A percentile compares a stretch with the other conserved stretches of the same genome.
Conservation (phyloP, 2,113 vertebrate species). For the Peucedramus taeniatus region DNA sequence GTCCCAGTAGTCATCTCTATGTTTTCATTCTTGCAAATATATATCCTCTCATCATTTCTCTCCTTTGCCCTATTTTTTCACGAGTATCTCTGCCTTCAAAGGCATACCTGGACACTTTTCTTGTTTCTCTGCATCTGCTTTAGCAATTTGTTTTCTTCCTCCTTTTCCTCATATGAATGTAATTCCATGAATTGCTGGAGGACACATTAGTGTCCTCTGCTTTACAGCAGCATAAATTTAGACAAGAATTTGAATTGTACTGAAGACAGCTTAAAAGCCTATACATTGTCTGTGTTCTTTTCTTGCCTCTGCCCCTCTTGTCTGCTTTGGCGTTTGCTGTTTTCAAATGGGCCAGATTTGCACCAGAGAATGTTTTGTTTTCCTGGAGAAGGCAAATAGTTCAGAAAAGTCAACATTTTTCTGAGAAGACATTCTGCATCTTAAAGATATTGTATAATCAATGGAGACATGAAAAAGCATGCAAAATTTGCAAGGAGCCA, state of each 20-base stretch:
- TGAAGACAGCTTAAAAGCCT: background rate
- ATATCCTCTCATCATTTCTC: background rate
- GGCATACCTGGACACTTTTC: background rate
- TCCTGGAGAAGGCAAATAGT: background rate
- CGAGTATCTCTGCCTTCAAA: background rate
- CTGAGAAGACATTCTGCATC: background rate
- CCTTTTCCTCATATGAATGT: background rate
- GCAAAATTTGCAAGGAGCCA: background rate
- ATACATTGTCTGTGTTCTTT: fast-evolving
- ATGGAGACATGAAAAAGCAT: background rate
- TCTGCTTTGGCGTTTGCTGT: background rate
- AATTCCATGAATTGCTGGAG: background rate
- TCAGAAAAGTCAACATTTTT: background rate
- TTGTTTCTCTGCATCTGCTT: background rate
- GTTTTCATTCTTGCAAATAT: background rate
- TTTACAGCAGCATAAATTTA: background rate
- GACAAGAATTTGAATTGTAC: background rate
- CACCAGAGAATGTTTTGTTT: background rate
- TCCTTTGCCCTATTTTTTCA: background rate
- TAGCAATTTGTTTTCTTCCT: background rate
- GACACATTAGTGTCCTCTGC: background rate
- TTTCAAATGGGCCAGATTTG: background rate
- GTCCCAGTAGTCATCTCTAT: background rate
- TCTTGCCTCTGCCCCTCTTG: background rate
- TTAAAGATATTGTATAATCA: background rate